Evolutionary conservation across 2,888 invertebrate genomes (phyloP).

Genomic region (Archips xylosteana): DNA sequence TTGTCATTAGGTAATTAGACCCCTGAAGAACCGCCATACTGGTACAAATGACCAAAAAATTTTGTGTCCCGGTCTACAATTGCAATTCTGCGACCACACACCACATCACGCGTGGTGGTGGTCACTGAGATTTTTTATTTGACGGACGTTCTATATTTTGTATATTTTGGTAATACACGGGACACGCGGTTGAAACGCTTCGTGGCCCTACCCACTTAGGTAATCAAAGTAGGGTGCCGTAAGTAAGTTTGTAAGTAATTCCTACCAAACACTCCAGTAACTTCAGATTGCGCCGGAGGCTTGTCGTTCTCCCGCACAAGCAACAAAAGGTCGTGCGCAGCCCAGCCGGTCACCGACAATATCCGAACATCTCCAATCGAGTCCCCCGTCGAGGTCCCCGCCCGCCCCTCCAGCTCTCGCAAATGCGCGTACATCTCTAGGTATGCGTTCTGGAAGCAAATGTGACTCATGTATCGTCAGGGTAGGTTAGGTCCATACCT

Average conservation of each 20-base stretch:
- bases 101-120: too few relatives aligned
- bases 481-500: too few relatives aligned
- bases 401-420: slow-evolving; percentile 67
- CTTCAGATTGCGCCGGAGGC: slow-evolving; percentile 57
- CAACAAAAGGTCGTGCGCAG: slow-evolving; percentile 23
- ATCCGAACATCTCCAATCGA: slow-evolving; percentile 67
- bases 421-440: slow-evolving; percentile 68
- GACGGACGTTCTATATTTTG: too few relatives aligned
- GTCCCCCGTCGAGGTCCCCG: slow-evolving; percentile 61
- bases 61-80: too few relatives aligned
- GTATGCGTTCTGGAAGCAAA: slow-evolving; percentile 61
- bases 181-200: too few relatives aligned
- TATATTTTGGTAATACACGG: too few relatives aligned
- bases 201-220: too few relatives aligned
- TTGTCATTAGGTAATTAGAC: too few relatives aligned
- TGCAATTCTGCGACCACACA: too few relatives aligned
- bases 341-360: slow-evolving; percentile 65
- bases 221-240: neutral
- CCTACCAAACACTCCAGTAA: slow-evolving; percentile 67
- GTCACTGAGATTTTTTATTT: too few relatives aligned
- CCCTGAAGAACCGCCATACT: too few relatives aligned
- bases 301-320: slow-evolving; percentile 53
- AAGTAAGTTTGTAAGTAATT: neutral
- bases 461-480: neutral
- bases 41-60: too few relatives aligned